phyloP scores from a whole-genome alignment of 2,113 vertebrate genomes.

The Columba livia region DNA sequence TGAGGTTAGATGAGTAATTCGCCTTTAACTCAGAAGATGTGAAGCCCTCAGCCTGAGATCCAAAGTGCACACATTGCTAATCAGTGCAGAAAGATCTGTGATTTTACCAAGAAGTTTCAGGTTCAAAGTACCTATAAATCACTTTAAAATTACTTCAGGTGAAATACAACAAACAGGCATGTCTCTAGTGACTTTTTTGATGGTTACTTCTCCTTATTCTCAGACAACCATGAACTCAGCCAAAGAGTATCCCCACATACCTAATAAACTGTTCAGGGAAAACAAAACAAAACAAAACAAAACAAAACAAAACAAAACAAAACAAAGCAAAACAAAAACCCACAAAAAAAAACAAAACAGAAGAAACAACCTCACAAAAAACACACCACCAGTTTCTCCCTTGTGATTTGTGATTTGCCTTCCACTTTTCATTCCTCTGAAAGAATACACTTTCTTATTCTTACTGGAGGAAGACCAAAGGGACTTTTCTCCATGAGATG shows the following conservation, averaged over 20 bases:
- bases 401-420: not conserved
- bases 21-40: not conserved
- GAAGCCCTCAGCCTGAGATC: not conserved
- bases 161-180: not conserved
- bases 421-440: not conserved
- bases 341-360: not conserved
- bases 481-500: not conserved
- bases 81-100: not conserved
- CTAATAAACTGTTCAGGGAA: not conserved
- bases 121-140: not conserved
- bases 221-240: not conserved
- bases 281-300: no score
- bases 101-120: not conserved
- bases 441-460: not conserved
- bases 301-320: no score
- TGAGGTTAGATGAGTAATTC: not conserved
- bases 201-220: not conserved
- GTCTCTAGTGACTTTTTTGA: not conserved
- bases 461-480: not conserved
- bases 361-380: not conserved
- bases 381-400: not conserved
- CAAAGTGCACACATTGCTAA: not conserved
- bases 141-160: not conserved
- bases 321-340: no score
- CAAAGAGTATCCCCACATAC: not conserved